A percentile compares a stretch with the other conserved stretches of the same genome.
These are phyloP conservation scores for Prunella strophiata DNA, from an alignment of 2,797 vertebrate genomes.

Conservation along the genomic window DNA sequence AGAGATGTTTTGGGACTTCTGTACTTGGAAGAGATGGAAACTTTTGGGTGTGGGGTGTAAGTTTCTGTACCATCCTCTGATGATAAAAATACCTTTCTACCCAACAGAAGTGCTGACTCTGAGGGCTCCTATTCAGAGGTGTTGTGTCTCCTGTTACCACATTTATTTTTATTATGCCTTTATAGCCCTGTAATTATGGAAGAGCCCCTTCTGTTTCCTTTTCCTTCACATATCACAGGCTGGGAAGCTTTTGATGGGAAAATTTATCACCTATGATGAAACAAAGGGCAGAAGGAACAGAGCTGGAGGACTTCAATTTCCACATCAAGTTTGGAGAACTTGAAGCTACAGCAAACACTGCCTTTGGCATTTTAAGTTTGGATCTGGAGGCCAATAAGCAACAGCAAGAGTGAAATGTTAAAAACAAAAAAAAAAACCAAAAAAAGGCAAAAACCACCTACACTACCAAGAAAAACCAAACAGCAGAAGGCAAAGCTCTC, in stretches of 20 bases:
- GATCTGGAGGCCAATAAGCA: background rate
- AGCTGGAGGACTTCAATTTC: conserved; percentile 8
- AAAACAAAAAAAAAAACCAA: background rate
- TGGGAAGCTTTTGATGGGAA: conserved; percentile 58
- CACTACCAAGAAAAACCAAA: background rate
- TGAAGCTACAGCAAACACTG: background rate
- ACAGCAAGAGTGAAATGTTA: background rate
- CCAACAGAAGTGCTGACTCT: background rate
- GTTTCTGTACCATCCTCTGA: background rate
- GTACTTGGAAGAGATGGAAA: background rate
- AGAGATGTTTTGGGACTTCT: background rate
- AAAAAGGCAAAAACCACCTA: background rate
- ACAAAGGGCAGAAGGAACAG: conserved; percentile 43
- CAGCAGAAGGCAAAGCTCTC: background rate
- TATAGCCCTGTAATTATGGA: conserved; percentile 34
- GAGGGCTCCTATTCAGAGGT: conserved; percentile 22
- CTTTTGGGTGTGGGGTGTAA: background rate
- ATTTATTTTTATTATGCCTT: conserved; percentile 40
- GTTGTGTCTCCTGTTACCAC: conserved; percentile 49
- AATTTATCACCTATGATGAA: conserved; percentile 57
- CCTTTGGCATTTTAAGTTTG: background rate
- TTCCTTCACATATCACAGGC: conserved; percentile 35
- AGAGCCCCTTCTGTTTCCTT: conserved; percentile 48
- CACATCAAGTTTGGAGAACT: background rate
- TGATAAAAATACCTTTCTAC: conserved; percentile 42